Evolutionary conservation across 1,140 invertebrate species (phyloP), one percentile per base, ranked within the genome.

Genomic region (Pogonomyrmex barbatus): DNA sequence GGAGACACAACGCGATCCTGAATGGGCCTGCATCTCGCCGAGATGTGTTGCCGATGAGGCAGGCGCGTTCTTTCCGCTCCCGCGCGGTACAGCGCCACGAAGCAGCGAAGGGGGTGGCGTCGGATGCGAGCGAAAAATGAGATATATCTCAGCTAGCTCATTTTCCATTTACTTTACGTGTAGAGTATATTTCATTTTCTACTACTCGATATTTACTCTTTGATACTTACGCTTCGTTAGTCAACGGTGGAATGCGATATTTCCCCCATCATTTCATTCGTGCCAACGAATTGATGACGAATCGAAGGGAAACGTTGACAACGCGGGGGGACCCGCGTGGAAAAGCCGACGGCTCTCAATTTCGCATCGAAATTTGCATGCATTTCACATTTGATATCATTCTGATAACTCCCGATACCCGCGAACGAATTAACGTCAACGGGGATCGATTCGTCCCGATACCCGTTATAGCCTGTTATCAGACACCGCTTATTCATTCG

Each of bases 11-110:
- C 47, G 14, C n/a, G 45, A 83, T 83, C 42, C 45, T 85, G 73
- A 85, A 85, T 85, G 82, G 47, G 33, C 82, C 42, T 39, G 82
- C 63, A 39, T 33, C 58, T 36, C 12, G 9, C 17, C 14, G 58
- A 78, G 17, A n/a, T 0, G 17, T 39, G 36, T 52, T 42, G 77
- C 45, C 77, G 42, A 24, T 24, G 24, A 24, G 24, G 24, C 24
- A 75, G 50, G n/a, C 17, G 58, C 47, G 33, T 24, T 42, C n/a
- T 58, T 58, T 10, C 30, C 9, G 8, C 63, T 54, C 36, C 30
- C 42, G 8, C 39, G 4, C 39, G 4, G 8, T 39, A 17, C 36
- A 39, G 2, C 30, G 42, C 12, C 30, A 4, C 14, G 36, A 39
- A 58, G 42, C 12, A 45, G 2, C 36, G 36, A 65, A 14, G 8